Evolutionary conservation across 2,797 vertebrate genomes (phyloP).

Genomic region (Tinamus major): DNA sequence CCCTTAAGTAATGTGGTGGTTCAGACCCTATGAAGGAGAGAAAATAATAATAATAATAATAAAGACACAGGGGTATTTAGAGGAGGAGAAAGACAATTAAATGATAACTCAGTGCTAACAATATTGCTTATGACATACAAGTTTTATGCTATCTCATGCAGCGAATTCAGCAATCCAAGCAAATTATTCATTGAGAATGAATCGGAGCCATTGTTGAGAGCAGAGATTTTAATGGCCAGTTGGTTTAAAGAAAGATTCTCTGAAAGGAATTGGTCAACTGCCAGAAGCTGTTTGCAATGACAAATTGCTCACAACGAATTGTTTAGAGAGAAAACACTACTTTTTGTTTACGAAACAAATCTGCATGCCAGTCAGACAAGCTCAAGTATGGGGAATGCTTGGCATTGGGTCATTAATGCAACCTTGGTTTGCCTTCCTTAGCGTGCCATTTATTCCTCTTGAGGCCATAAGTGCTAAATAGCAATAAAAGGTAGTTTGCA

Average conservation of each 20-base stretch:
- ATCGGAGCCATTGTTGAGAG: constrained; percentile 61
- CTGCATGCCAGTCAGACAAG: constrained; percentile 52
- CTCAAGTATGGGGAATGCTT: constrained; percentile 43
- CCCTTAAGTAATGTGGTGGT: not conserved
- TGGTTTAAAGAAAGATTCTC: constrained; percentile 73
- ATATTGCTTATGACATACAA: constrained; percentile 54
- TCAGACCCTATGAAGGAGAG: not conserved
- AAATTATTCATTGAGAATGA: constrained; percentile 72
- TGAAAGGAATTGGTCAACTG: constrained; percentile 73
- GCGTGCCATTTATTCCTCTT: constrained; percentile 35
- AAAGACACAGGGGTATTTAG: constrained; percentile 18
- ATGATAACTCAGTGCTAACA: constrained; percentile 53
- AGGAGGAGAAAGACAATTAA: constrained; percentile 48
- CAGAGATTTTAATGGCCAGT: constrained; percentile 73
- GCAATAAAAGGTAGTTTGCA: constrained; percentile 1
- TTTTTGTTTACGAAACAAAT: constrained; percentile 76
- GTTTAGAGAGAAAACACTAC: constrained; percentile 77
- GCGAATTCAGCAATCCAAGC: constrained; percentile 64
- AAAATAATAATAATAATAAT: not conserved
- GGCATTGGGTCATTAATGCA: constrained; percentile 35
- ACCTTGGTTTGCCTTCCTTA: constrained; percentile 36
- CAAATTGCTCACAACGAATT: constrained; percentile 73
- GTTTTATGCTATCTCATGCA: constrained; percentile 51
- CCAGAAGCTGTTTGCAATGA: constrained; percentile 74
- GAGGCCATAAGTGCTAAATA: constrained; percentile 11